Conservation (phyloP, 1,140 invertebrate species). For the Anadara kagoshimensis region DNA sequence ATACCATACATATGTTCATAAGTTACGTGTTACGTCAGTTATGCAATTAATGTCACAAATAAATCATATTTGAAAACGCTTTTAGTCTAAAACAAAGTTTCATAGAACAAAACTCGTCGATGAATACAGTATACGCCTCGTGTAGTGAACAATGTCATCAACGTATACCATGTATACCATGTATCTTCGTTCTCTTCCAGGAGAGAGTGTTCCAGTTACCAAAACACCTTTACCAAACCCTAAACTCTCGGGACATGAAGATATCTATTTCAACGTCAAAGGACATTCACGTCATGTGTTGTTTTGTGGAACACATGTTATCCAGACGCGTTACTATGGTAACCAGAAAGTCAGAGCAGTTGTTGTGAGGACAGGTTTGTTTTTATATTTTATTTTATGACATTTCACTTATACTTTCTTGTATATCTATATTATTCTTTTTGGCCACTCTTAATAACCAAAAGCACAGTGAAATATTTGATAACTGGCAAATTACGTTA, state of each 20-base stretch:
- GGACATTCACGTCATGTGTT: slow-evolving; percentile 92
- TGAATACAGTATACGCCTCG: too few relatives aligned
- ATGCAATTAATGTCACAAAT: too few relatives aligned
- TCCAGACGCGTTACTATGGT: slow-evolving; percentile 94
- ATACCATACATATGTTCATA: too few relatives aligned
- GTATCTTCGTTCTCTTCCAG: slow-evolving; percentile 59
- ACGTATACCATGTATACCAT: neutral
- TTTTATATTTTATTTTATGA: too few relatives aligned
- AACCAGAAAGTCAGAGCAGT: slow-evolving; percentile 81
- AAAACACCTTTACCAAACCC: slow-evolving; percentile 89
- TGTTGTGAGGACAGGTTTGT: slow-evolving; percentile 83
- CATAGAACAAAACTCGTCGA: too few relatives aligned
- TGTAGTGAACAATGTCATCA: too few relatives aligned
- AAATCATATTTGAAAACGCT: too few relatives aligned
- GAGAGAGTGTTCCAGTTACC: slow-evolving; percentile 84
- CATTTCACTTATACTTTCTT: neutral
- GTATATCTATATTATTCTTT: neutral
- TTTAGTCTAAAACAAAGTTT: too few relatives aligned
- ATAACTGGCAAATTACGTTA: too few relatives aligned
- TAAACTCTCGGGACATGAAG: slow-evolving; percentile 37
- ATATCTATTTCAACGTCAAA: slow-evolving; percentile 68
- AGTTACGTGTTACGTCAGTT: too few relatives aligned
- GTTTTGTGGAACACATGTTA: slow-evolving; percentile 95
- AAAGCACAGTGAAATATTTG: neutral
- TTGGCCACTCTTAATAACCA: neutral